Percentiles rank a stretch among this genome's conserved stretches.
Conservation (phyloP, 2,888 invertebrate genomes). For the Acanthosoma haemorrhoidale region DNA sequence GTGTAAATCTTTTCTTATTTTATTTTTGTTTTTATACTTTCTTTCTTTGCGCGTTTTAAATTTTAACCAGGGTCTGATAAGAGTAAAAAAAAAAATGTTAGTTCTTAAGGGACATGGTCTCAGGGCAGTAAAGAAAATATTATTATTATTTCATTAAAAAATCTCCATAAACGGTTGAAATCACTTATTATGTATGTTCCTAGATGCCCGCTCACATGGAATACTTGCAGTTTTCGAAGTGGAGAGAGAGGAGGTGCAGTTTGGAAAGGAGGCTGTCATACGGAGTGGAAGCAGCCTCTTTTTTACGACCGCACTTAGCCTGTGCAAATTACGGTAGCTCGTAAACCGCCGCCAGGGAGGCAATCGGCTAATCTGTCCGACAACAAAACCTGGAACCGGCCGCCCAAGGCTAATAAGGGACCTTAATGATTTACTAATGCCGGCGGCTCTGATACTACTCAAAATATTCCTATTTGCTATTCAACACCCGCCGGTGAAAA, state of each 20-base stretch:
- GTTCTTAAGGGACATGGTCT: no score
- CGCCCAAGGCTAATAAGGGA: neutral
- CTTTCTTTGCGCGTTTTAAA: no score
- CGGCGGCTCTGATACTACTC: neutral
- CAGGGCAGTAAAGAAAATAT: no score
- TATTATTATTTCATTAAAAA: no score
- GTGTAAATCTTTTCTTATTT: no score
- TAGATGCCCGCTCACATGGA: no score
- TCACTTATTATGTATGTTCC: no score
- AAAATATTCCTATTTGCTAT: neutral
- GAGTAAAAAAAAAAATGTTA: no score
- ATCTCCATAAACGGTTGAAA: no score
- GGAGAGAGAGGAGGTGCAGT: neutral
- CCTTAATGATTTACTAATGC: neutral
- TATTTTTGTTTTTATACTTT: no score
- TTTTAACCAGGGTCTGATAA: no score
- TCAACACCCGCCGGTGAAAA: neutral
- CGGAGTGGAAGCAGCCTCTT: neutral
- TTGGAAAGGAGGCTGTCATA: neutral
- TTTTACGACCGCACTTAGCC: slow-evolving; percentile 5
- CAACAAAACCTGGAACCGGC: neutral
- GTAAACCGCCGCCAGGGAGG: neutral
- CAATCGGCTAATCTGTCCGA: neutral
- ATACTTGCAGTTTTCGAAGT: neutral
- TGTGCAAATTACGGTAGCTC: neutral